These are phyloP conservation scores for Rattus rattus DNA, from an alignment of 2,113 vertebrate genomes.

Conservation along the genomic window DNA sequence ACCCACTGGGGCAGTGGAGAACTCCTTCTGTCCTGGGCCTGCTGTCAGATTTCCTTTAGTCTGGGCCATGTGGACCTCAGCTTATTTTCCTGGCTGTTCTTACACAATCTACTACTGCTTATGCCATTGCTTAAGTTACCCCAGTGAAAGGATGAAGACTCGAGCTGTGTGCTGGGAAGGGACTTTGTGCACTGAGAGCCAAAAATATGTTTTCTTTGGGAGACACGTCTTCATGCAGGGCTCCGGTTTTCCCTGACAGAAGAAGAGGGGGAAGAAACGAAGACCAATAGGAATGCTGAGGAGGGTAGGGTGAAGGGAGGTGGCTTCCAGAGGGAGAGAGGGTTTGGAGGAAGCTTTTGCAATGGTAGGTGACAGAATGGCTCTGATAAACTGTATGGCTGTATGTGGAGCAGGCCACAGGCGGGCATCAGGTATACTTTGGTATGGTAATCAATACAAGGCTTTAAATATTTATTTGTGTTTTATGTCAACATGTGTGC, in stretches of 20 bases:
- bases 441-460: not conserved
- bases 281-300: not conserved
- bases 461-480: not conserved
- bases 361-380: not conserved
- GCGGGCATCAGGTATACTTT: not conserved
- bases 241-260: constrained; percentile 13
- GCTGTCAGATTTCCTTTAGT: constrained; percentile 52
- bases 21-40: constrained; percentile 17
- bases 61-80: constrained; percentile 31
- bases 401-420: not conserved
- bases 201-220: constrained; percentile 68
- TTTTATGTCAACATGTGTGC: not conserved
- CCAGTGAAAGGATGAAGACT: constrained; percentile 38
- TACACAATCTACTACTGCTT: constrained; percentile 62
- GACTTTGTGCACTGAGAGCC: constrained; percentile 49
- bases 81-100: constrained; percentile 74
- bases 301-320: not conserved
- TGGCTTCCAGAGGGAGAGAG: not conserved
- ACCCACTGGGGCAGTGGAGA: not conserved
- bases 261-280: not conserved
- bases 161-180: constrained; percentile 61
- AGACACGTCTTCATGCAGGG: not conserved
- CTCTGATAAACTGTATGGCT: not conserved
- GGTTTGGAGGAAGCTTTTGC: not conserved
- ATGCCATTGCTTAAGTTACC: constrained; percentile 65